Conservation (phyloP, 2,113 vertebrate genomes). For the Oreochromis niloticus region DNA sequence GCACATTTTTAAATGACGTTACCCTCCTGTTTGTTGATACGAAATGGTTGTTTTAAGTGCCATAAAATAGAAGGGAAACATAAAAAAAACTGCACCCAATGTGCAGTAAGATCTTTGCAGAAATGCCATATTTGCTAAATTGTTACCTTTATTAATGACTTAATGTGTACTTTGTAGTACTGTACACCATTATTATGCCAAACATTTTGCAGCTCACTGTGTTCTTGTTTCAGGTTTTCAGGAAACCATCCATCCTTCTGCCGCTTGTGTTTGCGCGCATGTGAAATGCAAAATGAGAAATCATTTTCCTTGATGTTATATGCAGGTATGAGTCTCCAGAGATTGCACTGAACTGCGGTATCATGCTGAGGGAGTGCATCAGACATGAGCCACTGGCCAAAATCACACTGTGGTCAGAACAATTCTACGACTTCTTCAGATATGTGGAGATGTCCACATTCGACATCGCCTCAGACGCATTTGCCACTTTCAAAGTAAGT, state of each 20-base stretch:
- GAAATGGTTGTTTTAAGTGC: background rate
- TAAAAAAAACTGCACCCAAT: background rate
- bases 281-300: background rate
- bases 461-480: constrained; percentile 97
- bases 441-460: constrained; percentile 98
- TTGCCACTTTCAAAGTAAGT: constrained; percentile 96
- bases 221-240: background rate
- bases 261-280: background rate
- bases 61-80: background rate
- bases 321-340: constrained; percentile 90
- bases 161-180: background rate
- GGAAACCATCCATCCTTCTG: background rate
- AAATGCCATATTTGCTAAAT: background rate
- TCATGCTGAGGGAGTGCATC: constrained; percentile 96
- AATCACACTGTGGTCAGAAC: constrained; percentile 86
- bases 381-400: constrained; percentile 93
- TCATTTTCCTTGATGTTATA: background rate
- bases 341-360: constrained; percentile 93
- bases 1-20: background rate
- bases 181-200: background rate
- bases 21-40: background rate
- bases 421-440: constrained; percentile 95
- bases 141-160: background rate
- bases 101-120: background rate
- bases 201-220: background rate